phyloP scores from a whole-genome alignment of 2,888 invertebrate species.

The Gibbula magus region DNA sequence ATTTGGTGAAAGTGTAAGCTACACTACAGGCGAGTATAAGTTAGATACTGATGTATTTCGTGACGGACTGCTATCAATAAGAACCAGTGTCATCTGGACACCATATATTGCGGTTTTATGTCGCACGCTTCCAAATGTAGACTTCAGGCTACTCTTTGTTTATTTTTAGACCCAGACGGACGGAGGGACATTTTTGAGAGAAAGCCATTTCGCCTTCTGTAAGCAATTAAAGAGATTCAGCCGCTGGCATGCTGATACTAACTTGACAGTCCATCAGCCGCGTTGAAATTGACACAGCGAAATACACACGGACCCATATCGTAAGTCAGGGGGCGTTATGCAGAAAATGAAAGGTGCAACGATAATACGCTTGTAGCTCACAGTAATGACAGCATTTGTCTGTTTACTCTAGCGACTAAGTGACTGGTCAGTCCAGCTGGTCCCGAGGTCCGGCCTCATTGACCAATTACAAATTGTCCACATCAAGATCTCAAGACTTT shows the following conservation, averaged over 20 bases:
- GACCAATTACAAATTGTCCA: conserved; percentile 24
- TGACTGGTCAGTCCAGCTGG: conserved; percentile 12
- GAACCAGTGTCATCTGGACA: neutral
- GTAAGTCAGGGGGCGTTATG: conserved; percentile 23
- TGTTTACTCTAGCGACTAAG: conserved; percentile 24
- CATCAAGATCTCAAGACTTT: conserved; percentile 9
- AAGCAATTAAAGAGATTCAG: conserved; percentile 16
- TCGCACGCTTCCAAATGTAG: conserved; percentile 2
- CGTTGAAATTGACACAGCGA: conserved; percentile 18
- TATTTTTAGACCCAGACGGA: conserved; percentile 19
- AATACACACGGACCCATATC: conserved; percentile 16
- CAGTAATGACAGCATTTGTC: conserved; percentile 24
- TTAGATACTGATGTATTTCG: conserved; percentile 8
- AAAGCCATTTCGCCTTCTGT: conserved; percentile 17
- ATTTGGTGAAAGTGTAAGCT: neutral
- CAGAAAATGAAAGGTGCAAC: conserved; percentile 22
- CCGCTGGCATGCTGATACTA: conserved; percentile 10
- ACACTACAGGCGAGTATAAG: neutral
- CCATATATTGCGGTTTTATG: conserved; percentile 21
- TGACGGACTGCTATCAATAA: conserved; percentile 14
- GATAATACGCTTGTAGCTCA: conserved; percentile 20
- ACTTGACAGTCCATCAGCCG: conserved; percentile 19
- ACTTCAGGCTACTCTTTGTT: conserved; percentile 5
- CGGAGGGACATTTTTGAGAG: conserved; percentile 14
- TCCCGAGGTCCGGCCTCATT: neutral